Evolutionary conservation across 2,113 vertebrate species (phyloP), one percentile per base, ranked within the genome.

Genomic region (Jacana jacana): DNA sequence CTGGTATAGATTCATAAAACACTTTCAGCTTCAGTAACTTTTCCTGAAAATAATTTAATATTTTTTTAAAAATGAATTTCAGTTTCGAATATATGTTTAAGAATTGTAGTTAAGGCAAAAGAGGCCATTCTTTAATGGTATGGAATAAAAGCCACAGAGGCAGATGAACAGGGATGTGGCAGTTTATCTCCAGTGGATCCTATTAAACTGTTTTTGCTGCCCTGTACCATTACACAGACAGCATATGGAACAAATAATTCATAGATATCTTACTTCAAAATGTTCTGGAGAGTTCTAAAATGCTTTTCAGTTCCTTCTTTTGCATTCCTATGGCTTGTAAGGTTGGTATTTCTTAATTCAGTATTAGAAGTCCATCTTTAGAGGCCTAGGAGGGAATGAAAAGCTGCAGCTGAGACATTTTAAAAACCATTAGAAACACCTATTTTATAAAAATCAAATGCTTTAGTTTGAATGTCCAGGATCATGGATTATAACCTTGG

Each of bases 361-460:
- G 8, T 87, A 9, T 33, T 68, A 72, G 42, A 69, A 77, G 54
- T 24, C 30, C 42, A 66, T 60, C 25, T 80, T 80, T n/a, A 66
- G 40, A 90, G 11, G 14, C 18, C 30, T 88, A 66, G 10, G 39
- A 93, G 13, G 23, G 39, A 77, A 63, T 64, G 31, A 89, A 65
- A 63, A 93, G 42, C 17, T 73, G 46, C 60, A 86, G 28, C 17
- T 54, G 58, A 90, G 37, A 48, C 12, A 48, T 51, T 78, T 86
- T 71, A 64, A 78, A 93, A 54, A 75, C 39, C 10, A 75, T 75
- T 60, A 70, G 60, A 80, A 73, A 28, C 25, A 86, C 20, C 55
- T 78, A 23, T 94, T 94, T 90, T 78, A 64, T 48, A 83, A 91
- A 86, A 66, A 86, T 55, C 35, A 91, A 82, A 76, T 89, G 28